phyloP scores from a whole-genome alignment of 2,888 invertebrate species.

The Agonopterix subpropinquella region DNA sequence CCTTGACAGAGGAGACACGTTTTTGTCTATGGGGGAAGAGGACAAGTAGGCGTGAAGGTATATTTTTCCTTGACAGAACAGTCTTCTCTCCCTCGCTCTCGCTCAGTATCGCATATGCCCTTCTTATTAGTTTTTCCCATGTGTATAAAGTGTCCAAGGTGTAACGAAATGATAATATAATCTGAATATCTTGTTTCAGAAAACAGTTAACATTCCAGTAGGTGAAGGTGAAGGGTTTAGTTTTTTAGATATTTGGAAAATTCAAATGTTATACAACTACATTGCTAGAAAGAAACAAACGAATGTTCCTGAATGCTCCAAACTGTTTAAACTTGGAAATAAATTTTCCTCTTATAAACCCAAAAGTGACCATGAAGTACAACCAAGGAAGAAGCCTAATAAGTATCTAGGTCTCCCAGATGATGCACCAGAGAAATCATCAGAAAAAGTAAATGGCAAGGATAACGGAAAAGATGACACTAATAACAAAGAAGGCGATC shows the following conservation, averaged over 20 bases:
- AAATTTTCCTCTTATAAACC: slow-evolving; percentile 18
- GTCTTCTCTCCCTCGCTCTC: no score
- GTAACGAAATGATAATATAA: no score
- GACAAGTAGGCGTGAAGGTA: no score
- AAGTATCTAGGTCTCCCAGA: slow-evolving; percentile 25
- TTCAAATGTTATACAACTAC: slow-evolving; percentile 5
- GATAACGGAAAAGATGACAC: slow-evolving; percentile 5
- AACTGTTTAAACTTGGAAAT: slow-evolving; percentile 32
- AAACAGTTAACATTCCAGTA: not conserved
- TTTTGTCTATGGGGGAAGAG: no score
- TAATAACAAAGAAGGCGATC: slow-evolving; percentile 14
- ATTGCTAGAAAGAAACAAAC: slow-evolving; percentile 9
- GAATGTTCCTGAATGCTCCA: slow-evolving; percentile 28
- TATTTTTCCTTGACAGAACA: no score
- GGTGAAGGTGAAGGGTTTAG: not conserved
- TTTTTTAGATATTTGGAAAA: not conserved
- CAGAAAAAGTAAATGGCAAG: slow-evolving; percentile 3
- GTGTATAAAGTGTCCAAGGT: no score
- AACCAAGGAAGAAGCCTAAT: slow-evolving; percentile 31
- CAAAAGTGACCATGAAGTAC: slow-evolving; percentile 5
- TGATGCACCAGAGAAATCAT: not conserved
- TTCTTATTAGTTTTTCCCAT: no score
- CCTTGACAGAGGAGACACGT: no score
- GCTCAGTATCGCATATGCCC: no score
- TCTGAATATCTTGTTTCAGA: not conserved